Base-by-base conservation (phyloP, 1,140 invertebrate species). In the Rhagoletis pomonella region DNA sequence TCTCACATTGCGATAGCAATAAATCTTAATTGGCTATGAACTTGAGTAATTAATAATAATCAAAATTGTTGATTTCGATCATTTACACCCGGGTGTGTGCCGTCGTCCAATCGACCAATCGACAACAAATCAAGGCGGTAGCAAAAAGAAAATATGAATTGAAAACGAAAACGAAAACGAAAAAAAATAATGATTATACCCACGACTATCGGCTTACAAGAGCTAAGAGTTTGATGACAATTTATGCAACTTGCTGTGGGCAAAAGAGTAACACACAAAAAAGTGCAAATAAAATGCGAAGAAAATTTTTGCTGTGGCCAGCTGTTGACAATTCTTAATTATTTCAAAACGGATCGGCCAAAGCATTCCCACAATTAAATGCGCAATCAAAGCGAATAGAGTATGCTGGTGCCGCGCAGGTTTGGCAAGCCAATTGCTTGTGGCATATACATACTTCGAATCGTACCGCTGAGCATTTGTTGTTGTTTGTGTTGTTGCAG, bases 1-100 rank as follows among this genome's bases (percentile, higher is more conserved):
- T 55, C 73, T 19, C 73, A 55, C 47, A 81, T 81, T 81, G 73
- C 73, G 47, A 81, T 55, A 55, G 73, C 47, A 55, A 81, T 81
- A 81, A 81, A 81, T 81, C 73, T 81, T 81, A 81, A 81, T 81
- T 81, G 73, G 47, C 47, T 81, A 55, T 81, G 73, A 81, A 81
- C 47, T 81, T 81, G 47, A 81, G 42, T 81, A 81, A 81, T 81
- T 81, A 81, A 81, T 55, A 55, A 81, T 81, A 81, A 81, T 81
- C 73, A 81, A 81, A 81, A 81, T 81, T 81, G 47, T 81, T 81
- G 73, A 81, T 81, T 81, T 58, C 29, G 55, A 81, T 81, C 73
- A 81, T 81, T 81, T 81, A 55, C 44, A 55, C 73, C n/a, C n/a
- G 47, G 73, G 73, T 81, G 73, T 81, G 73, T 50, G 47, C 73